Conservation (phyloP, 2,888 invertebrate species). For the Pediacus dermestoides region DNA sequence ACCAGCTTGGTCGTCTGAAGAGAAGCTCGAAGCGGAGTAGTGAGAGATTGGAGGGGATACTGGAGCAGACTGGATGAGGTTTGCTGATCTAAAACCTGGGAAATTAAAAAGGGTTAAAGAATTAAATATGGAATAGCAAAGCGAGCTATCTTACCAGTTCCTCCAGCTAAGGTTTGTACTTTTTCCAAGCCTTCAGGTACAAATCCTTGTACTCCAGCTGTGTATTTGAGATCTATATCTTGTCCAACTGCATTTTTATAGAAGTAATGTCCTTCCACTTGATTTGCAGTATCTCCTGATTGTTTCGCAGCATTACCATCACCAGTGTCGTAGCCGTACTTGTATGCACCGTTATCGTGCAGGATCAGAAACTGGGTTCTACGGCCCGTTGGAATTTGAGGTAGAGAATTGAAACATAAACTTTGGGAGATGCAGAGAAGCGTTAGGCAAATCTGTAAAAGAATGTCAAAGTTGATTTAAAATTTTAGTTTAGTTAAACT, state of each 20-base stretch:
- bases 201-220: constrained; percentile 41
- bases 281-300: constrained; percentile 38
- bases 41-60: too few species aligned
- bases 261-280: constrained; percentile 41
- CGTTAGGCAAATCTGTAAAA: too few species aligned
- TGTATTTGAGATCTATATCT: constrained; percentile 38
- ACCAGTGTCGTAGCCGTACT: constrained; percentile 44
- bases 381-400: constrained; percentile 38
- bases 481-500: too few species aligned
- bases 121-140: too few species aligned
- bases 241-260: constrained; percentile 35
- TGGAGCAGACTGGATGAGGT: too few species aligned
- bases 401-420: constrained; percentile 38
- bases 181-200: constrained; percentile 31
- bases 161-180: background rate
- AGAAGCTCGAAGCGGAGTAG: too few species aligned
- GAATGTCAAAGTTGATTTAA: too few species aligned
- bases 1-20: constrained; percentile 16
- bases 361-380: constrained; percentile 44
- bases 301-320: constrained; percentile 41
- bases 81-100: too few species aligned
- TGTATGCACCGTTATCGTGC: constrained; percentile 44
- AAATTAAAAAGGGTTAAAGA: too few species aligned
- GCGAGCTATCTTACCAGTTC: too few species aligned
- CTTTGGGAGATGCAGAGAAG: too few species aligned